Evolutionary conservation across 2,888 invertebrate species (phyloP), one percentile per base, ranked within the genome.

Genomic region (Bembecia ichneumoniformis): DNA sequence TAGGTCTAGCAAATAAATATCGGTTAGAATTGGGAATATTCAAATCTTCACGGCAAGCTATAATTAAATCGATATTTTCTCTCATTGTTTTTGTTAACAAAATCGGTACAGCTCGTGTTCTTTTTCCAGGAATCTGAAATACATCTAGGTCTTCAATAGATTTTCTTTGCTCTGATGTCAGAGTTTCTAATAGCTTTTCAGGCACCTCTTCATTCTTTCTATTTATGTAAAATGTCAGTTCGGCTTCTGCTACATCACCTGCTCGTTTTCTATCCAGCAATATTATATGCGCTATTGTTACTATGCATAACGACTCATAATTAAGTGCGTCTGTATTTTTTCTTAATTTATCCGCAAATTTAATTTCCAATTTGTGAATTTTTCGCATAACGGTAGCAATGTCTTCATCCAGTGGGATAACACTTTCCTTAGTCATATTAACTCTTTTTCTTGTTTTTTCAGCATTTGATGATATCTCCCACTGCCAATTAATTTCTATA

Each of bases 391-490:
- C 43, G 34, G 43, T 47, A 11, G 16, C 16, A 28, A 43, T 53
- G 28, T 53, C 53, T 44, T 47, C 46, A 16, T 53, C 53, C 11
- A 52, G 13, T 45, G 51, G 54, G 5, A 52, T 45, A 10, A 52
- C 43, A 47, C 45, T 49, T 49, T 47, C 47, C 48, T 55, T 53
- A 3, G 47, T 51, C 46, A 53, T 46, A 11, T 47, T 11, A 1
- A 13, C 35, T 13, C 48, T 46, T 46, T 53, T 52, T 20, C 49
- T 43, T n/a, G 52, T 51, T 52, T 53, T 53, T 35, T 55, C 52
- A 5, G 52, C 52, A 43, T 55, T 55, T 9, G 53, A 52, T 0
- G 55, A 55, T 14, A 53, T 49, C 28, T 55, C 51, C 53, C 52
- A 55, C 10, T 55, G 35, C 55, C 55, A 52, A 43, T 55, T 55